Evolutionary conservation across 2,113 vertebrate species (phyloP).

Genomic region (Aptenodytes forsteri): DNA sequence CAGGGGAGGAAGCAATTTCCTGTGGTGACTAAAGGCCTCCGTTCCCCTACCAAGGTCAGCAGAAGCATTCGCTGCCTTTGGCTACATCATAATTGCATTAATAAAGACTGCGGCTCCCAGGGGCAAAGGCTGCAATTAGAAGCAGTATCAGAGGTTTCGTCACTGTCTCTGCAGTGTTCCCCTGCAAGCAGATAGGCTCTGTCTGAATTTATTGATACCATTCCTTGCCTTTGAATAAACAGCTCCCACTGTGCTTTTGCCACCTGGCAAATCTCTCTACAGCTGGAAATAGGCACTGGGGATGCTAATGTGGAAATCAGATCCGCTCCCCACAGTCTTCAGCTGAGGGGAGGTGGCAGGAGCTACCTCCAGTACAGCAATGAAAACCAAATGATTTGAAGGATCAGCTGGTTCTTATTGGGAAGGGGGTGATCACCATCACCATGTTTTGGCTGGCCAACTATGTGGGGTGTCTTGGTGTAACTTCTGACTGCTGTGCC

Average conservation of each 20-base stretch:
- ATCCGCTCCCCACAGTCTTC: neutral
- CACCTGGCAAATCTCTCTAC: neutral
- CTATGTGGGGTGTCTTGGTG: neutral
- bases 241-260: neutral
- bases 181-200: neutral
- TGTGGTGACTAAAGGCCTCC: neutral
- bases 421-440: neutral
- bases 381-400: neutral
- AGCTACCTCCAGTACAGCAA: neutral
- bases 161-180: neutral
- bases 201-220: neutral
- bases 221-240: neutral
- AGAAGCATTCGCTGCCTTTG: constrained; percentile 38
- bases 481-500: neutral
- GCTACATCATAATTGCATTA: constrained; percentile 44
- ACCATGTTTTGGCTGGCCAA: neutral
- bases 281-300: neutral
- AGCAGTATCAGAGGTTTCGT: constrained; percentile 6
- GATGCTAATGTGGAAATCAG: neutral
- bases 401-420: neutral
- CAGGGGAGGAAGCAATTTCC: neutral
- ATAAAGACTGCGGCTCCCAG: constrained; percentile 17
- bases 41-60: constrained; percentile 31
- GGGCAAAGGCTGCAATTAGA: constrained; percentile 28
- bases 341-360: neutral